Percentiles rank a stretch among this genome's conserved stretches.
phyloP scores from a whole-genome alignment of 2,113 vertebrate species.

The Epinephelus cyanopodus region DNA sequence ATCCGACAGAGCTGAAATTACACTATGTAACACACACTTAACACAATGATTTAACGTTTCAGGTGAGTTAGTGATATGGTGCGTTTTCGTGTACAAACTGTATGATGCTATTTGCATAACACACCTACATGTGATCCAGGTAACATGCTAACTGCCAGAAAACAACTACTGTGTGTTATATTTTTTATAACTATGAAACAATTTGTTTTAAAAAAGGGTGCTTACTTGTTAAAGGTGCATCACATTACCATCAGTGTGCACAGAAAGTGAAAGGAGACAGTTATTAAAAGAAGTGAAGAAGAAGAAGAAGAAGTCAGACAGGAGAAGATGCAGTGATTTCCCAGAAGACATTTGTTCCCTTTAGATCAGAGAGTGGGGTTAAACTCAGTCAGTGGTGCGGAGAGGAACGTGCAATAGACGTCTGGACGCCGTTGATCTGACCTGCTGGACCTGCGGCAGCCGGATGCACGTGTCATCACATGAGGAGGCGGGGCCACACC shows the following conservation, averaged over 20 bases:
- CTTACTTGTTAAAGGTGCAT: conserved; percentile 75
- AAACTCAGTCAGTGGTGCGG: conserved; percentile 37
- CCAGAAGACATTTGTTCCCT: conserved; percentile 22
- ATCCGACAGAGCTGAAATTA: background rate
- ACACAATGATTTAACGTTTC: background rate
- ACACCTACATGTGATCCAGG: conserved; percentile 23
- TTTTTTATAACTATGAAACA: background rate
- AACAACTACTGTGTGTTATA: background rate
- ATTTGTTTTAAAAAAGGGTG: conserved; percentile 10
- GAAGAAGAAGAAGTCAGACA: background rate
- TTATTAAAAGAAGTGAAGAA: conserved; percentile 22
- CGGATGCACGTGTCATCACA: conserved; percentile 61
- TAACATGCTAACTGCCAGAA: conserved; percentile 42
- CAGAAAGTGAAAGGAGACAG: conserved; percentile 56
- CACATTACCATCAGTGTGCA: conserved; percentile 68
- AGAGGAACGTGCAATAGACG: conserved; percentile 68
- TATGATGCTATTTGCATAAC: background rate
- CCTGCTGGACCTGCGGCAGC: conserved; percentile 81
- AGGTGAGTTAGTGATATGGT: conserved; percentile 62
- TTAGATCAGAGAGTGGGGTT: conserved; percentile 20
- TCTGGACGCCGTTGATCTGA: conserved; percentile 74
- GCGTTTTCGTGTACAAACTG: conserved; percentile 31
- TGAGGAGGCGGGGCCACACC: conserved; percentile 60
- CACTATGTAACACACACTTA: background rate
- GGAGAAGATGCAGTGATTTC: conserved; percentile 35